phyloP scores from a whole-genome alignment of 2,888 invertebrate species.

The Tetheella fluctuosa region DNA sequence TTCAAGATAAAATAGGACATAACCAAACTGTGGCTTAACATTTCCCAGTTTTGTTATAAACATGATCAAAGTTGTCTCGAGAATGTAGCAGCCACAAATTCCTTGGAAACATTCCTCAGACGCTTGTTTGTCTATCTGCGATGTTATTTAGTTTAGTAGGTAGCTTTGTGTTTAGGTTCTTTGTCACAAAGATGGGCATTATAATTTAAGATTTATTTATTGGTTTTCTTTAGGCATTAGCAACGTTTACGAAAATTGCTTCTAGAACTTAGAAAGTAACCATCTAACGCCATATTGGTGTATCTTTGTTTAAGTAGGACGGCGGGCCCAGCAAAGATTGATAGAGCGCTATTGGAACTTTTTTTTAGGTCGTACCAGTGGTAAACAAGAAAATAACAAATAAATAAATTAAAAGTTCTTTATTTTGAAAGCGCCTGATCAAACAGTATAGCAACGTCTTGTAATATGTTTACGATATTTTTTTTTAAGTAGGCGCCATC shows the following conservation, averaged over 20 bases:
- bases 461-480: background rate
- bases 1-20: slow-evolving; percentile 31
- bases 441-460: background rate
- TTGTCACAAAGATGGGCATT: background rate
- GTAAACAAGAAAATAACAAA: no score
- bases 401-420: no score
- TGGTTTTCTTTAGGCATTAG: background rate
- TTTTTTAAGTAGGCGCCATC: background rate
- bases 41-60: background rate
- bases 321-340: no score
- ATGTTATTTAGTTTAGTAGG: slow-evolving; percentile 1
- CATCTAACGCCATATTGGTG: no score
- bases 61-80: background rate
- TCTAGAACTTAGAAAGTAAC: no score
- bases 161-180: background rate
- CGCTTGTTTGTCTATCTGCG: background rate
- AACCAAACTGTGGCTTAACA: background rate
- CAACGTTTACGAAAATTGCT: no score
- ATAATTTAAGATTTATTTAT: background rate
- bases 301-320: no score
- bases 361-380: no score
- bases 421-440: background rate
- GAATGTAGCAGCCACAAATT: slow-evolving; percentile 5
- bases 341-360: no score
- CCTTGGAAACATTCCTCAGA: background rate